Evolutionary conservation across 1,140 invertebrate species (phyloP).

Genomic region (Diabrotica undecimpunctata): DNA sequence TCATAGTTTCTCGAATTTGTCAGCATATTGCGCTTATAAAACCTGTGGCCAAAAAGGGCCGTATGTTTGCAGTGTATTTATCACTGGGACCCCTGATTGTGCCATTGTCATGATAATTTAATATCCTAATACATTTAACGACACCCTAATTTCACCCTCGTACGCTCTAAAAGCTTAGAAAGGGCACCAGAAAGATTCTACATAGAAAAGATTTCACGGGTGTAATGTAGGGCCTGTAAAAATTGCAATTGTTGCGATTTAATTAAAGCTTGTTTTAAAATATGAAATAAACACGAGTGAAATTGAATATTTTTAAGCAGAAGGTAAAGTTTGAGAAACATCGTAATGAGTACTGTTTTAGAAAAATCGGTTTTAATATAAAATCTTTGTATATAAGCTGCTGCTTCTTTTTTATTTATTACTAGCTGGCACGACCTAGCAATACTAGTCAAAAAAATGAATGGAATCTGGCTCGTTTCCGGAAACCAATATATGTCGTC

Average conservation of each 20-base stretch:
- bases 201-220: slow-evolving; percentile 11
- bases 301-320: too few species aligned
- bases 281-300: too few species aligned
- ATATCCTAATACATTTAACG: slow-evolving; percentile 50
- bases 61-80: slow-evolving; percentile 49
- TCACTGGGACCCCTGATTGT: slow-evolving; percentile 45
- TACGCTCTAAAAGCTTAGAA: slow-evolving; percentile 15
- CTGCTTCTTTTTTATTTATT: too few species aligned
- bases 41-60: slow-evolving; percentile 47
- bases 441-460: too few species aligned
- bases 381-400: too few species aligned
- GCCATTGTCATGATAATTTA: slow-evolving; percentile 50
- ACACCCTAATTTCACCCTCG: slow-evolving; percentile 47
- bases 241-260: neutral
- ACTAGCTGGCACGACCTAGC: too few species aligned
- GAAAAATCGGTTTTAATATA: too few species aligned
- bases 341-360: too few species aligned
- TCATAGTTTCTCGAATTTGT: slow-evolving; percentile 45
- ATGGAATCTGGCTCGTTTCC: too few species aligned
- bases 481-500: too few species aligned
- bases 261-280: too few species aligned
- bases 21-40: slow-evolving; percentile 47
- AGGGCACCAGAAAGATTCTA: neutral
- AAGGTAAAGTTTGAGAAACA: too few species aligned
- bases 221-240: neutral